Evolutionary conservation across 2,888 invertebrate species (phyloP).

Genomic region (Nomada flava): DNA sequence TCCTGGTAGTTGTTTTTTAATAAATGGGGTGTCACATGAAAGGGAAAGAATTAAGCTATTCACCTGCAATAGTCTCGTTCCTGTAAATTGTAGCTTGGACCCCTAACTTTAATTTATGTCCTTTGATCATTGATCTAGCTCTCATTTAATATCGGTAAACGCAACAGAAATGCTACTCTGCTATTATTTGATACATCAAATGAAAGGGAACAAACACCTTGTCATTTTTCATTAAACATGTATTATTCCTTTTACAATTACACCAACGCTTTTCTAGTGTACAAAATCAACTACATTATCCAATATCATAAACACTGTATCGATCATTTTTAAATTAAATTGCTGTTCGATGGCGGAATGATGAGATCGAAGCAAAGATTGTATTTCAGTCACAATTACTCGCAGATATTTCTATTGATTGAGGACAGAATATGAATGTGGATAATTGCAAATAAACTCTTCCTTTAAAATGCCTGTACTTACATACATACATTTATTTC

Average conservation of each 20-base stretch:
- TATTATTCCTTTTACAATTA: not conserved
- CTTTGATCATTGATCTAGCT: no score
- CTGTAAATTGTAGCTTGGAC: no score
- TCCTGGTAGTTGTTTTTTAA: no score
- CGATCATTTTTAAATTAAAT: not conserved
- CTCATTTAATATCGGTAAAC: not conserved
- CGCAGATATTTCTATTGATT: constrained; percentile 15
- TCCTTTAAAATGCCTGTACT: not conserved
- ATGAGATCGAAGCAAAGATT: constrained; percentile 6
- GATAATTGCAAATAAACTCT: not conserved
- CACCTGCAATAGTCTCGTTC: no score
- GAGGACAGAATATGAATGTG: not conserved
- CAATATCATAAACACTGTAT: not conserved
- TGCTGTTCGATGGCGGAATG: not conserved
- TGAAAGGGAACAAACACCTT: not conserved
- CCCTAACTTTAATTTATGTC: no score
- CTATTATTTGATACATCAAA: not conserved
- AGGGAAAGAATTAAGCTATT: no score
- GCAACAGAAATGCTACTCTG: constrained; percentile 15
- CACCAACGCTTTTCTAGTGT: no score
- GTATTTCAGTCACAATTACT: not conserved
- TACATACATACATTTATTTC: not conserved
- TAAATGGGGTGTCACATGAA: no score
- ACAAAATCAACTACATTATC: not conserved
- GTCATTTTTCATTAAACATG: not conserved